Percentiles rank a stretch among this genome's conserved stretches.
phyloP scores from a whole-genome alignment of 2,888 invertebrate genomes.

The Rhabditoides inermis region DNA sequence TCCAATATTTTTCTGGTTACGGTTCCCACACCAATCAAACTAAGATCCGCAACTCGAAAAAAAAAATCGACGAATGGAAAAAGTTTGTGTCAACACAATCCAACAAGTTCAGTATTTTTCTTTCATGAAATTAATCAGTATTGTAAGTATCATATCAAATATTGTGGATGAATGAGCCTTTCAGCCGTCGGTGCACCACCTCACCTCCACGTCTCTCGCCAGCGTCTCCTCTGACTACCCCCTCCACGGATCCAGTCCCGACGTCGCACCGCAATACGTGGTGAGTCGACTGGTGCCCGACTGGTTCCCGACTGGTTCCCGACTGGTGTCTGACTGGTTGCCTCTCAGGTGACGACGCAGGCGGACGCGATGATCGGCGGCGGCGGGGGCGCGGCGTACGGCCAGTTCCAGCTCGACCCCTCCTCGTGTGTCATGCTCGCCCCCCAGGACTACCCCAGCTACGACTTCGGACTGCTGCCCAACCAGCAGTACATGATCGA shows the following conservation, averaged over 20 bases:
- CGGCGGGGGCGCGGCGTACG: no score
- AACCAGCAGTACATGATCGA: constrained; percentile 8
- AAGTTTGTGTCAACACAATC: no score
- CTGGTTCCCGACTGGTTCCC: no score
- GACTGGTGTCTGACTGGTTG: no score
- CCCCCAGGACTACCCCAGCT: constrained; percentile 11
- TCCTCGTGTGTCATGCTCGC: constrained; percentile 4
- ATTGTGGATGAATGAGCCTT: constrained; percentile 2
- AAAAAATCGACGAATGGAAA: no score
- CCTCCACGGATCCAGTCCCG: constrained; percentile 4
- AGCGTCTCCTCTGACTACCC: constrained; percentile 17
- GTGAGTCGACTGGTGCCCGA: no score
- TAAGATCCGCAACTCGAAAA: no score
- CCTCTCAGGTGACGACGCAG: constrained; percentile 18
- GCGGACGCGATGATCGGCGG: constrained; percentile 24
- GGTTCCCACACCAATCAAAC: no score
- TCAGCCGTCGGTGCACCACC: constrained; percentile 36
- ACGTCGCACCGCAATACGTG: constrained; percentile 26
- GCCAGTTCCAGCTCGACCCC: no score
- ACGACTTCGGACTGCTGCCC: constrained; percentile 3
- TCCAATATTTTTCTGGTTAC: no score
- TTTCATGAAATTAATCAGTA: no score
- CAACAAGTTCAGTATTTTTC: no score
- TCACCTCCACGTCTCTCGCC: constrained; percentile 24
- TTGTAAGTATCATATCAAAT: not conserved